Conservation (phyloP, 2,113 vertebrate genomes). For the Halcyon malimbica region DNA sequence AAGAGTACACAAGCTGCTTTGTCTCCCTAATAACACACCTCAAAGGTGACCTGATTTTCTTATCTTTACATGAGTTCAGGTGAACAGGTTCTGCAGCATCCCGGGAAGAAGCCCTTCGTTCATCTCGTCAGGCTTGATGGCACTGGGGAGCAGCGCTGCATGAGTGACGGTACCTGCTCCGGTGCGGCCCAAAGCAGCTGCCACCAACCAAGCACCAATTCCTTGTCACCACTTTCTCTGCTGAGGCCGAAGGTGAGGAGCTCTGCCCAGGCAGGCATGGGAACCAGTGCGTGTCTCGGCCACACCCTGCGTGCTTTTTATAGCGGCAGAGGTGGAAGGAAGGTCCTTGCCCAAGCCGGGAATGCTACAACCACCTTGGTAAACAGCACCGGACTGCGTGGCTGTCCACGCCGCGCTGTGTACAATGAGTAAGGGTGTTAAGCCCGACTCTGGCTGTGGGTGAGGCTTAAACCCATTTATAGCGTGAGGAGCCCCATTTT, state of each 20-base stretch:
- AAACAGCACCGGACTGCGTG: accelerated
- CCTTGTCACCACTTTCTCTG: neutral
- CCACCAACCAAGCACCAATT: neutral
- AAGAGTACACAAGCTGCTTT: accelerated
- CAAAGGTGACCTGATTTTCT: neutral
- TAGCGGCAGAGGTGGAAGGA: neutral
- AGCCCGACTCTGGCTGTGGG: neutral
- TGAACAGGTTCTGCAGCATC: neutral
- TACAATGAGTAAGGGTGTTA: accelerated
- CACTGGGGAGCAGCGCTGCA: neutral
- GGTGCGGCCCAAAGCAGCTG: neutral
- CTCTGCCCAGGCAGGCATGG: neutral
- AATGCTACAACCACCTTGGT: neutral
- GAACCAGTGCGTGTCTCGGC: neutral
- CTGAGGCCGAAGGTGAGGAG: neutral
- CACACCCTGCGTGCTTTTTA: neutral
- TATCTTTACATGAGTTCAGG: neutral
- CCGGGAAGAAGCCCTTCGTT: neutral
- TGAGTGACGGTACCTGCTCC: accelerated
- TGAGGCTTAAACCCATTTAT: neutral
- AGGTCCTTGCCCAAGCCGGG: neutral
- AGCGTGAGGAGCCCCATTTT: accelerated
- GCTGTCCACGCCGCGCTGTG: accelerated
- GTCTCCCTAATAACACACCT: accelerated
- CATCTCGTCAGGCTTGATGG: neutral